Evolutionary conservation across 2,888 invertebrate genomes (phyloP).

Genomic region (Cenopis cana): DNA sequence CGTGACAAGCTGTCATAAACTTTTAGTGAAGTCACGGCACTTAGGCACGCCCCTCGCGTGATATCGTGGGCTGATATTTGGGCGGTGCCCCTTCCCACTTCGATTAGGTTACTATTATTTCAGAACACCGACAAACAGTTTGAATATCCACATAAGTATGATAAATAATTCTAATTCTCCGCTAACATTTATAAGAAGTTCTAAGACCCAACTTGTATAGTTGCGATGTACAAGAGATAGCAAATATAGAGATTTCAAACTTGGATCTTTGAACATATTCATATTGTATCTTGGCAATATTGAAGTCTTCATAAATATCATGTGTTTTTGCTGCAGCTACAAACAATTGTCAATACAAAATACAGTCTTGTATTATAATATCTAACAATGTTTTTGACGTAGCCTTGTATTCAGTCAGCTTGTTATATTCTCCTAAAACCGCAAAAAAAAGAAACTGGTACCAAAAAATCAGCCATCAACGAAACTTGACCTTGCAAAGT

Average conservation of each 20-base stretch:
- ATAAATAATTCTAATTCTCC: neutral
- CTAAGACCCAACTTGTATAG: neutral
- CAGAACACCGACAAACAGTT: constrained; percentile 10
- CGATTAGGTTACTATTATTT: constrained; percentile 23
- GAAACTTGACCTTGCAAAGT: constrained; percentile 62
- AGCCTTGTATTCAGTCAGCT: neutral
- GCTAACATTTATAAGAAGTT: too few relatives aligned
- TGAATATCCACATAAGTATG: neutral
- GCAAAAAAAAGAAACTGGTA: constrained; percentile 1
- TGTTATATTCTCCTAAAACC: constrained; percentile 5
- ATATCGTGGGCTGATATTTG: constrained; percentile 36
- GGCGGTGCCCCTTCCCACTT: constrained; percentile 33
- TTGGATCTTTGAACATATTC: neutral
- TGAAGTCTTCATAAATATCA: neutral
- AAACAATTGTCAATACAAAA: neutral
- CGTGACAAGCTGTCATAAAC: constrained; percentile 35
- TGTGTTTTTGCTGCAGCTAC: neutral
- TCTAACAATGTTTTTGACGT: constrained; percentile 11
- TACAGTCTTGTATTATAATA: neutral
- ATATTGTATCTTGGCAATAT: neutral
- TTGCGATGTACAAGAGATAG: neutral
- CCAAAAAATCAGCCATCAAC: constrained; percentile 33
- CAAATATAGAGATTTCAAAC: too few relatives aligned
- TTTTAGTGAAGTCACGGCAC: constrained; percentile 24
- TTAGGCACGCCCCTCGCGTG: constrained; percentile 40